A percentile compares a stretch with the other conserved stretches of the same genome.
Evolutionary conservation across 2,113 vertebrate genomes (phyloP).

Genomic region (Embiotoca jacksoni): DNA sequence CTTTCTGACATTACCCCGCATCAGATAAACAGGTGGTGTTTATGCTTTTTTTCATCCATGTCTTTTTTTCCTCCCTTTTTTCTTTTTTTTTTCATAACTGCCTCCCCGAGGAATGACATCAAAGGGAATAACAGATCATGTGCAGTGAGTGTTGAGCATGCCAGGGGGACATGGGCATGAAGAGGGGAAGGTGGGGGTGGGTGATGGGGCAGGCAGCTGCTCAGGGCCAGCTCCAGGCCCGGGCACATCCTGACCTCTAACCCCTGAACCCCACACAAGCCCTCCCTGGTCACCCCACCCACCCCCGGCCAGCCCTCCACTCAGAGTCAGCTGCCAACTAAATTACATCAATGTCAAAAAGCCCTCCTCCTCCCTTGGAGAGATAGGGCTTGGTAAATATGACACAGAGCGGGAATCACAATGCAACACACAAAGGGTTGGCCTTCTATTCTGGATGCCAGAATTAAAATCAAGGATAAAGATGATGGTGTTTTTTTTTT

Average conservation of each 20-base stretch:
- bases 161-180: conserved; percentile 61
- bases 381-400: conserved; percentile 46
- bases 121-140: conserved; percentile 84
- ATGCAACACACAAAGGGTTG: conserved; percentile 26
- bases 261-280: conserved; percentile 49
- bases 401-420: conserved; percentile 36
- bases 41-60: conserved; percentile 46
- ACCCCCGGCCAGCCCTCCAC: conserved; percentile 44
- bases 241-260: conserved; percentile 73
- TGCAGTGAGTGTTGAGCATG: conserved; percentile 69
- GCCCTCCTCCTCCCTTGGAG: conserved; percentile 41
- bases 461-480: not conserved
- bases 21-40: conserved; percentile 84
- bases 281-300: conserved; percentile 17
- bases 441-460: not conserved
- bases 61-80: conserved; percentile 26
- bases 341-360: conserved; percentile 77
- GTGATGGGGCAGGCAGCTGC: conserved; percentile 42
- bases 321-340: conserved; percentile 73
- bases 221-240: conserved; percentile 67
- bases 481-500: not conserved
- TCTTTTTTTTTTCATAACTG: conserved; percentile 28
- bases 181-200: conserved; percentile 13
- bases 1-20: conserved; percentile 51
- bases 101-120: conserved; percentile 77